Conservation (phyloP, 2,888 invertebrate species). For the Calliopum simillimum region DNA sequence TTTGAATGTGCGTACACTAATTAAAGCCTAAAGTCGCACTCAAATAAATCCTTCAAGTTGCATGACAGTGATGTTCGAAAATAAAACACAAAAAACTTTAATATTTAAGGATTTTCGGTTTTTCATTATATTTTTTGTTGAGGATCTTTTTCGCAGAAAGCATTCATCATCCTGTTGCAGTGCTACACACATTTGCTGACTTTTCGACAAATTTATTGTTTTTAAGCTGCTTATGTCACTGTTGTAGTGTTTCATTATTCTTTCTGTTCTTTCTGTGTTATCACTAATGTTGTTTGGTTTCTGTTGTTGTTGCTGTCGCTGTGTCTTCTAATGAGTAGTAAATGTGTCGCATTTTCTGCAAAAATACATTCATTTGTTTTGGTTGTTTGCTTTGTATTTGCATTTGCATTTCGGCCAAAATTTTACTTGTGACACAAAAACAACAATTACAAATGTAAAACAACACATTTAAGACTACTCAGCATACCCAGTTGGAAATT, state of each 20-base stretch:
- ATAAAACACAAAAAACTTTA: neutral
- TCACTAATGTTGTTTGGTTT: slow-evolving; percentile 6
- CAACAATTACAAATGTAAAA: too few species aligned
- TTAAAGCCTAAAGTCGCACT: neutral
- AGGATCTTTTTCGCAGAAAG: neutral
- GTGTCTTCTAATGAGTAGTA: slow-evolving; percentile 26
- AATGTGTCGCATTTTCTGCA: slow-evolving; percentile 15
- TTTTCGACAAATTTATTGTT: slow-evolving; percentile 34
- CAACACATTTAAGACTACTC: too few species aligned
- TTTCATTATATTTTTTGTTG: slow-evolving; percentile 12
- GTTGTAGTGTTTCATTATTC: neutral
- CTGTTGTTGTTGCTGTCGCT: slow-evolving; percentile 9
- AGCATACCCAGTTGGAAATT: too few species aligned
- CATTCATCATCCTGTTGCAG: neutral
- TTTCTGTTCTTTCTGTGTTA: slow-evolving; percentile 14
- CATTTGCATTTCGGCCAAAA: too few species aligned
- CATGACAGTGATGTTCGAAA: neutral
- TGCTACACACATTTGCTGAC: slow-evolving; percentile 7
- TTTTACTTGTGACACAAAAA: too few species aligned
- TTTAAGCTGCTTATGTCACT: slow-evolving; percentile 29
- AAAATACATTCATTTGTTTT: neutral
- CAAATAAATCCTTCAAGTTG: slow-evolving; percentile 9
- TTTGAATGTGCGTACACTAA: slow-evolving; percentile 1
- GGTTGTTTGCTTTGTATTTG: too few species aligned
- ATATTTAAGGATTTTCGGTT: neutral